Evolutionary conservation across 92 coral and sea anemone species (phyloP).

Genomic region (Parazoanthus swiftii): DNA sequence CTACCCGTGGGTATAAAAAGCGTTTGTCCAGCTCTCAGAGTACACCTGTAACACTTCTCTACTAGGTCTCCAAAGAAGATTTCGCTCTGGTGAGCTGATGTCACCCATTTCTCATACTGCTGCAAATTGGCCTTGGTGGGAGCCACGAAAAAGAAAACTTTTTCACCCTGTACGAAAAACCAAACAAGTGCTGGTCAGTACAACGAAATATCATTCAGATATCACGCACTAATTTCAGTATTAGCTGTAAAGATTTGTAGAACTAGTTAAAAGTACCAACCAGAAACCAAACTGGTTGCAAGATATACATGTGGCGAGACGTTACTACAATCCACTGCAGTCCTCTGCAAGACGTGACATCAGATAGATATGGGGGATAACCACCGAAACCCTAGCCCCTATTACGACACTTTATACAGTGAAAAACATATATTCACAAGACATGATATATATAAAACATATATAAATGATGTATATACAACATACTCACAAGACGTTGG

Average conservation of each 20-base stretch:
- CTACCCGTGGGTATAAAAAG: slow-evolving; percentile 93
- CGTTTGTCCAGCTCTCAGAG: slow-evolving; percentile 84
- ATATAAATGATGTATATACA: too few relatives aligned
- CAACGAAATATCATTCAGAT: too few relatives aligned
- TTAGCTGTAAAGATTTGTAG: background rate
- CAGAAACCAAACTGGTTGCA: too few relatives aligned
- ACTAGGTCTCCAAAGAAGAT: slow-evolving; percentile 94
- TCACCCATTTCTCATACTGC: slow-evolving; percentile 92
- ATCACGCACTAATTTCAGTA: too few relatives aligned
- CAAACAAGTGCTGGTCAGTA: background rate
- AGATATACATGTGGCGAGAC: too few relatives aligned
- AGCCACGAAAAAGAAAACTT: slow-evolving; percentile 90
- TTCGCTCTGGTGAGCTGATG: slow-evolving; percentile 95
- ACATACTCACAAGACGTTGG: too few relatives aligned
- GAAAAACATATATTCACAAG: slow-evolving; percentile 66
- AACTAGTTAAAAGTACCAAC: too few relatives aligned
- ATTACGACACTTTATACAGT: background rate
- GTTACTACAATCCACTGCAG: too few relatives aligned
- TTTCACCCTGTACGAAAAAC: slow-evolving; percentile 70
- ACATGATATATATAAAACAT: too few relatives aligned
- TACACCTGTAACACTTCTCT: slow-evolving; percentile 77
- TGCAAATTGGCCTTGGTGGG: slow-evolving; percentile 84
- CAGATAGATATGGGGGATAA: background rate
- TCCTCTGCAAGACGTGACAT: too few relatives aligned
- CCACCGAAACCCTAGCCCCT: background rate